Conservation (phyloP, 2,113 vertebrate species). For the Oreotrochilus melanogaster region DNA sequence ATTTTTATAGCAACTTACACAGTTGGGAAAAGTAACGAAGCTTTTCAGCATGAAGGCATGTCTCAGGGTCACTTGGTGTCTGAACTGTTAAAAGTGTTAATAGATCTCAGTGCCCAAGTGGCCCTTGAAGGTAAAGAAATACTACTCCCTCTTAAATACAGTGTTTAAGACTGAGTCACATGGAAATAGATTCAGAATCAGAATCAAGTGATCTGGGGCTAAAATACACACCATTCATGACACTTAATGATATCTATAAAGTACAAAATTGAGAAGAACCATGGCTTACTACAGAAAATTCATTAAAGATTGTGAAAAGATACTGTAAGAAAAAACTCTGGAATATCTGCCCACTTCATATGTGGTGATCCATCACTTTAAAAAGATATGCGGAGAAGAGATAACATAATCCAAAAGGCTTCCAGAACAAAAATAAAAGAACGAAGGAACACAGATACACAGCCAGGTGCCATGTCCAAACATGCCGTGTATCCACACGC, state of each 20-base stretch:
- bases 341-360: not conserved
- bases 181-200: not conserved
- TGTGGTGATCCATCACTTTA: not conserved
- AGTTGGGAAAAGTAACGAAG: not conserved
- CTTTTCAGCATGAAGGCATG: not conserved
- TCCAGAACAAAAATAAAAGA: not conserved
- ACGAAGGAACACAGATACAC: not conserved
- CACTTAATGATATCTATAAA: not conserved
- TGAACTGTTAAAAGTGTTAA: not conserved
- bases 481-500: accelerated
- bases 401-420: not conserved
- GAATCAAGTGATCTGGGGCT: not conserved
- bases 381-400: not conserved
- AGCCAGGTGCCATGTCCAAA: not conserved
- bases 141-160: not conserved
- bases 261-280: not conserved
- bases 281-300: not conserved
- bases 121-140: not conserved
- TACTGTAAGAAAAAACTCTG: not conserved
- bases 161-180: not conserved
- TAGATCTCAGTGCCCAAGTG: not conserved
- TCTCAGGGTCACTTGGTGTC: not conserved
- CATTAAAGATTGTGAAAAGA: not conserved
- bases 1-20: not conserved
- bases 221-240: not conserved